phyloP scores from a whole-genome alignment of 2,888 invertebrate species.

The Podabrus alpinus region DNA sequence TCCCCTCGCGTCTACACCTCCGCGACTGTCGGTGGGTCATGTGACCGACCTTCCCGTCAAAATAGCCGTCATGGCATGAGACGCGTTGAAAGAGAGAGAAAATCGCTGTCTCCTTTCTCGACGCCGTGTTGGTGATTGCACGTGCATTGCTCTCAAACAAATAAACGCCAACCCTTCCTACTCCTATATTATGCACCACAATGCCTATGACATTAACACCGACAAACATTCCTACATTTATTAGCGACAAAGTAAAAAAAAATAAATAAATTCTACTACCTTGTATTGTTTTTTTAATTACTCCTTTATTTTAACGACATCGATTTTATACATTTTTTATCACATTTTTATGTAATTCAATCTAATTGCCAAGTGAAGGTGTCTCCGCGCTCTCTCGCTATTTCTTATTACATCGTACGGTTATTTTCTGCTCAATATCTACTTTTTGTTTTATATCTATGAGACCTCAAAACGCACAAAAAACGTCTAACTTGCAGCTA shows the following conservation, averaged over 20 bases:
- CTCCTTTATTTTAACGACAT: background rate
- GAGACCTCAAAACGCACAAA: background rate
- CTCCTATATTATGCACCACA: conserved; percentile 8
- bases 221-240: background rate
- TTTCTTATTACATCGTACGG: background rate
- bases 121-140: conserved; percentile 33
- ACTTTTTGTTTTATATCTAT: background rate
- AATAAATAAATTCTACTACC: background rate
- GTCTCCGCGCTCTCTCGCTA: background rate
- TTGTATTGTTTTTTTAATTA: background rate
- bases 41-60: conserved; percentile 85
- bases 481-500: background rate
- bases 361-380: background rate
- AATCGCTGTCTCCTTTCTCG: conserved; percentile 33
- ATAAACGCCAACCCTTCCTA: conserved; percentile 21
- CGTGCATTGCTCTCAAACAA: conserved; percentile 35
- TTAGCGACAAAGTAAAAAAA: background rate
- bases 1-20: conserved; percentile 33
- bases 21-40: conserved; percentile 60
- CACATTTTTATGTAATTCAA: background rate
- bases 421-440: background rate
- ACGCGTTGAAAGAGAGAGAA: conserved; percentile 23
- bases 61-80: conserved; percentile 62
- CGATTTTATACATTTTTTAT: background rate
- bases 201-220: conserved; percentile 3